Conservation (phyloP, 2,113 vertebrate species). For the Pedetes capensis region DNA sequence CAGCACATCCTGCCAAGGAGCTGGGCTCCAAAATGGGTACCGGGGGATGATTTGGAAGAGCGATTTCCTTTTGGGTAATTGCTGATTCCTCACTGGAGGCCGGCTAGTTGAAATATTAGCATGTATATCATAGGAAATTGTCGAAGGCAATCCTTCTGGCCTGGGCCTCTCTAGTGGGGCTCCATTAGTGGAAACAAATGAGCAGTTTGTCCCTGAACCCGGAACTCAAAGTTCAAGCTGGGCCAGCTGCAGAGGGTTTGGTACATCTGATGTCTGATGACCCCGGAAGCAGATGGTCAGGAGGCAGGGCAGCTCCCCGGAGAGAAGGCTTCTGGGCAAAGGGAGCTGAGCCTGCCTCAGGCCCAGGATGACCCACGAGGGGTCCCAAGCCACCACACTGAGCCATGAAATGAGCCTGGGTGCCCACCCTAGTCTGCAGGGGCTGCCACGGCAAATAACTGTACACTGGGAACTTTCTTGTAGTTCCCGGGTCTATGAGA, state of each 20-base stretch:
- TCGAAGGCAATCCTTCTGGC: background rate
- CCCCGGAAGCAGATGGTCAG: background rate
- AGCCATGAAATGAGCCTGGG: rapidly evolving
- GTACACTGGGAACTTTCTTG: rapidly evolving
- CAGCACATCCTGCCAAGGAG: background rate
- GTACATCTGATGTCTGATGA: background rate
- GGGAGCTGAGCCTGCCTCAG: rapidly evolving
- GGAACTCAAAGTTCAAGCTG: background rate
- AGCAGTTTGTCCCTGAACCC: background rate
- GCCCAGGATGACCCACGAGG: rapidly evolving
- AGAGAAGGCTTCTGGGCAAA: background rate
- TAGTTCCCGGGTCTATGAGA: background rate
- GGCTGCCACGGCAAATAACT: background rate
- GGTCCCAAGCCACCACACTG: rapidly evolving
- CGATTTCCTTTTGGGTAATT: background rate
- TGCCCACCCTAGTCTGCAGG: rapidly evolving
- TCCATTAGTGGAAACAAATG: background rate
- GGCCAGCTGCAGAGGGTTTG: rapidly evolving
- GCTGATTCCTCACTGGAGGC: background rate
- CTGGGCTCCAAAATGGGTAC: background rate
- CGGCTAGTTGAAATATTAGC: background rate
- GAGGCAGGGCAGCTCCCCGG: background rate
- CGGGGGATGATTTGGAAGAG: background rate
- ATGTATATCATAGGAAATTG: background rate
- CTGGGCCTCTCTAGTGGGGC: background rate